phyloP scores from a whole-genome alignment of 2,113 vertebrate species.

The Nothocercus julius region DNA sequence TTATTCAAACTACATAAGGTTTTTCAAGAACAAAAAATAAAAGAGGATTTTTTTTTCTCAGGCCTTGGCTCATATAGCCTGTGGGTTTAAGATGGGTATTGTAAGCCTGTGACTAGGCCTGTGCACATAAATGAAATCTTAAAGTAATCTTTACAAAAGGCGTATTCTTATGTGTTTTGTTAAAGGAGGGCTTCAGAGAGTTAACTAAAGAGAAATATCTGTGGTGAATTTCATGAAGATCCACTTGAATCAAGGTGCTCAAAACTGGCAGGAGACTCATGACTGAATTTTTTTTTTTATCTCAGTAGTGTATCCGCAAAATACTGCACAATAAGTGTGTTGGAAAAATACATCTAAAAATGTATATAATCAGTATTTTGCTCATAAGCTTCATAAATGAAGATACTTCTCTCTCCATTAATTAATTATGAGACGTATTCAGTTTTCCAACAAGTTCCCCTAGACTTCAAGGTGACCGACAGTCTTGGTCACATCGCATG shows the following conservation, averaged over 20 bases:
- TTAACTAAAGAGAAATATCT: not conserved
- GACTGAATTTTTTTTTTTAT: not conserved
- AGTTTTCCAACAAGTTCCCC: not conserved
- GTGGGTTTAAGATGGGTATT: not conserved
- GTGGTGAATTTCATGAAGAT: not conserved
- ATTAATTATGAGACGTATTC: not conserved
- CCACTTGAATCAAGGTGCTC: not conserved
- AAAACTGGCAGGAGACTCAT: not conserved
- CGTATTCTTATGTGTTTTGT: not conserved
- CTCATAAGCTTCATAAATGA: not conserved
- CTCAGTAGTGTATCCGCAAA: not conserved
- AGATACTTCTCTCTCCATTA: not conserved
- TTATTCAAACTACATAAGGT: conserved; percentile 28
- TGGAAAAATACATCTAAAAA: not conserved
- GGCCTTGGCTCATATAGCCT: not conserved
- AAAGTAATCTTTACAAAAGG: not conserved
- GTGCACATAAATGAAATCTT: not conserved
- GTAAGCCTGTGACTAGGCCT: not conserved
- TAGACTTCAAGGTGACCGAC: conserved; percentile 15
- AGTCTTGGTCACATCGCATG: conserved; percentile 7
- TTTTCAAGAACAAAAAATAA: not conserved
- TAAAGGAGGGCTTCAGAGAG: not conserved
- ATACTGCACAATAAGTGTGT: not conserved
- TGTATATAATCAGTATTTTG: not conserved
- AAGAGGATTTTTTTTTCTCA: not conserved